phyloP scores from a whole-genome alignment of 1,140 invertebrate species.

The Ganaspis sp. region DNA sequence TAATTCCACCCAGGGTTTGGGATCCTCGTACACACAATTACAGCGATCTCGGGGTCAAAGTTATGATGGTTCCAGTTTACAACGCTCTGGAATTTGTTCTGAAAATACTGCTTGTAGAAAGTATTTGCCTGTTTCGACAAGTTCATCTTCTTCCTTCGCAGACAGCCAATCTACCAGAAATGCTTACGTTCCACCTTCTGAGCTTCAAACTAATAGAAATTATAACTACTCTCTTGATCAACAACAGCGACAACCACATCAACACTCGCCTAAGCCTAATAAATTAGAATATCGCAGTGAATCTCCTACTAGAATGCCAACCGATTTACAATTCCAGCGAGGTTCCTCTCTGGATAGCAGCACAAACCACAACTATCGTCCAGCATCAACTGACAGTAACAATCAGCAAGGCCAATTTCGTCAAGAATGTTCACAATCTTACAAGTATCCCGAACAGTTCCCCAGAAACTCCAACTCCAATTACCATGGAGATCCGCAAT shows the following conservation, averaged over 20 bases:
- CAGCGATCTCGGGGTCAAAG: constrained; percentile 61
- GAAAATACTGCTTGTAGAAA: constrained; percentile 48
- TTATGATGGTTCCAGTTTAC: constrained; percentile 62
- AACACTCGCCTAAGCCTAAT: constrained; percentile 62
- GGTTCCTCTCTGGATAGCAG: constrained; percentile 50
- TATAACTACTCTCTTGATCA: constrained; percentile 61
- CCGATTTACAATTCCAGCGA: constrained; percentile 65
- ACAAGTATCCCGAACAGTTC: constrained; percentile 61
- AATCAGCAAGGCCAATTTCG: constrained; percentile 70
- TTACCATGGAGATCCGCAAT: constrained; percentile 60
- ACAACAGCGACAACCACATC: constrained; percentile 49
- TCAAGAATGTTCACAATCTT: constrained; percentile 60
- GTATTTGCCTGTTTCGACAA: constrained; percentile 62
- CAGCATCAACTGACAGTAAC: constrained; percentile 61
- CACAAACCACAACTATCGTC: constrained; percentile 48
- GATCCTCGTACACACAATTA: constrained; percentile 59
- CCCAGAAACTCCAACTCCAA: constrained; percentile 51
- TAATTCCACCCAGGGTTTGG: constrained; percentile 49
- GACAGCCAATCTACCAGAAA: constrained; percentile 67
- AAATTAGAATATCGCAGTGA: constrained; percentile 65
- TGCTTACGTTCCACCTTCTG: constrained; percentile 73
- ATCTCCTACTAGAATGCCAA: constrained; percentile 58
- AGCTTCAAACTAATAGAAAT: constrained; percentile 66
- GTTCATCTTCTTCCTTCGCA: constrained; percentile 21
- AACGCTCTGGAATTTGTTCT: constrained; percentile 40